phyloP scores from a whole-genome alignment of 30 jellyfish, hydroid and myxozoan genomes.

The Aurelia aurita region DNA sequence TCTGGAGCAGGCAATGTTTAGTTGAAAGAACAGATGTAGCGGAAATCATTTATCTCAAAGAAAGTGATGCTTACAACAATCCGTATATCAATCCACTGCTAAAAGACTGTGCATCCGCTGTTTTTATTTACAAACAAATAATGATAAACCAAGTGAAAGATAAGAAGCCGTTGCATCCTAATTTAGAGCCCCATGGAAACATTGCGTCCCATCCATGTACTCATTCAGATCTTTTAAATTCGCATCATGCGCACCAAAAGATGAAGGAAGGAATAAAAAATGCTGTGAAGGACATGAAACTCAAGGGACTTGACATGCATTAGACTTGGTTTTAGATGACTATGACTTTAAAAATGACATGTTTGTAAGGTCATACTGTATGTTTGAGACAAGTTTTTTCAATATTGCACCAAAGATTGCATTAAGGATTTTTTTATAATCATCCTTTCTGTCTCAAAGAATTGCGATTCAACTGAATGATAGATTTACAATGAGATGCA shows the following conservation, averaged over 20 bases:
- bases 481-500: too few species aligned
- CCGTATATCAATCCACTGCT: conserved; percentile 31
- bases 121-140: conserved; percentile 79
- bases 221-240: conserved; percentile 54
- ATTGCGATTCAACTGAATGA: too few species aligned
- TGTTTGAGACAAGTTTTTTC: too few species aligned
- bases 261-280: conserved; percentile 76
- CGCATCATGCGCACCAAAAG: conserved; percentile 58
- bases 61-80: conserved; percentile 33
- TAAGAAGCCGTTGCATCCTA: conserved; percentile 75
- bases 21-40: conserved; percentile 83
- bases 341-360: too few species aligned
- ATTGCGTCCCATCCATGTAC: conserved; percentile 73
- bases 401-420: too few species aligned
- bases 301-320: conserved; percentile 91
- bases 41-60: conserved; percentile 79
- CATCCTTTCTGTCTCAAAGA: too few species aligned
- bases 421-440: too few species aligned
- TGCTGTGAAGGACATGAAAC: conserved; percentile 87
- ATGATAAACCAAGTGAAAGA: conserved; percentile 51
- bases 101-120: conserved; percentile 82
- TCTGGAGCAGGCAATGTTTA: conserved; percentile 86
- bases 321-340: background rate
- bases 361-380: too few species aligned
- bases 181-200: conserved; percentile 25